Evolutionary conservation across 1,140 invertebrate genomes (phyloP), one percentile per base, ranked within the genome.

Genomic region (Drosophila carrolli): DNA sequence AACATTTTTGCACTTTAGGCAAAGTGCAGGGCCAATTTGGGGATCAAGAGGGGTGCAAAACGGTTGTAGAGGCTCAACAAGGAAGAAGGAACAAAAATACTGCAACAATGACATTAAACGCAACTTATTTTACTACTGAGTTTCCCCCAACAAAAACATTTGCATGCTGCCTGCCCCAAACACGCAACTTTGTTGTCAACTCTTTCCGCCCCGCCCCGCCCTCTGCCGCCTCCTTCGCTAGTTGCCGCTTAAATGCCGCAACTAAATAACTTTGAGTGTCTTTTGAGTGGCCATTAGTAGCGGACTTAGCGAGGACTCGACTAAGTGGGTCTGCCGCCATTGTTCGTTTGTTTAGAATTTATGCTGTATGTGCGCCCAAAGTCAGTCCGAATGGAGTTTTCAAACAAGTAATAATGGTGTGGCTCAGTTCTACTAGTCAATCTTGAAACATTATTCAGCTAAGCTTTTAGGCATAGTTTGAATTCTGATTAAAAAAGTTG

Each of bases 101-200:
- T 63, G 80, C 84, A 88, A 88, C 84, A 88, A 88, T 89, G 84
- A 89, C 83, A 88, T 88, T 88, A 89, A 89, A 88, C 78, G 80
- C 80, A 88, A 89, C 83, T 88, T 88, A 88, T 89, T 89, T 80
- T 60, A 77, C 62, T 62, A 29, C 53, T 61, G 19, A 44, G 40
- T 46, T 5, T 37, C 16, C 50, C 38, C 14, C 48, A n/a, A 23
- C n/a, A 40, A 19, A 40, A 60, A 51, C 67, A 86, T 86, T 86
- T 86, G 83, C 83, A 86, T 86, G 77, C 38, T 67, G 43, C 23
- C 67, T 19, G 48, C 47, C 61, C 47, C 65, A 58, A 79, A 65
- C 61, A 63, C 43, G 71, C 82, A 72, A 86, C 82, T 65, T 58
- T 86, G 82, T 86, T 76, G 51, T 29, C 60, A 44, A 53, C 60